Evolutionary conservation across 2,888 invertebrate genomes (phyloP), one percentile per base, ranked within the genome.

Genomic region (Eilema sororculum): DNA sequence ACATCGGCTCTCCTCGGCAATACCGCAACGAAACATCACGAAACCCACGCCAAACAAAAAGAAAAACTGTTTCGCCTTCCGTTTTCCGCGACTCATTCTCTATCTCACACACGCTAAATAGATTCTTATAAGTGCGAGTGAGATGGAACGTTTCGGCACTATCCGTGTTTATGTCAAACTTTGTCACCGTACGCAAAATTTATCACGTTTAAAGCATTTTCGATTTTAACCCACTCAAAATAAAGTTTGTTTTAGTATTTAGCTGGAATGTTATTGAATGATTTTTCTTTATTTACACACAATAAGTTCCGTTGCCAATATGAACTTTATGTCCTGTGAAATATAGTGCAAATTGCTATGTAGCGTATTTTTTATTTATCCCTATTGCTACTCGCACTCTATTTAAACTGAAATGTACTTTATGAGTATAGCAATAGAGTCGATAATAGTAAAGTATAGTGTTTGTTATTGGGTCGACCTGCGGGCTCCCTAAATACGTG

Each of bases 151-250:
- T 28, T 25, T 33, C 61, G 30, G 64, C 71, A 66, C 65, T 71
- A 71, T 69, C 69, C 75, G 66, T 80, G 72, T 80, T 78, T 73
- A 73, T 72, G 61, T 74, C 77, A 73, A 77, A 78, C 72, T 72
- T 77, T 76, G 80, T 80, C 80, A 80, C 60, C 75, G 68, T 65
- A 62, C 69, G 73, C 69, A 9, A 72, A 66, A 63, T 67, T 67
- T 65, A 16, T 16, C 24, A 8, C 16, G 24, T 25, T 60, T 61
- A 24, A n/a, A 33, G 62, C 4, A 75, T 71, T 64, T 16, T 75
- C 63, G 61, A 72, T 77, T 68, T 69, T 79, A 78, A 65, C 63
- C 16, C 0, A 24, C 9, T 24, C 0, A 0, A 0, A 0, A 0
- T 5, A 56, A 67, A 70, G 64, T 33, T 16, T 0, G 0, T 8